Evolutionary conservation across 2,888 invertebrate species (phyloP), one percentile per base, ranked within the genome.

Genomic region (Tinea trinotella): DNA sequence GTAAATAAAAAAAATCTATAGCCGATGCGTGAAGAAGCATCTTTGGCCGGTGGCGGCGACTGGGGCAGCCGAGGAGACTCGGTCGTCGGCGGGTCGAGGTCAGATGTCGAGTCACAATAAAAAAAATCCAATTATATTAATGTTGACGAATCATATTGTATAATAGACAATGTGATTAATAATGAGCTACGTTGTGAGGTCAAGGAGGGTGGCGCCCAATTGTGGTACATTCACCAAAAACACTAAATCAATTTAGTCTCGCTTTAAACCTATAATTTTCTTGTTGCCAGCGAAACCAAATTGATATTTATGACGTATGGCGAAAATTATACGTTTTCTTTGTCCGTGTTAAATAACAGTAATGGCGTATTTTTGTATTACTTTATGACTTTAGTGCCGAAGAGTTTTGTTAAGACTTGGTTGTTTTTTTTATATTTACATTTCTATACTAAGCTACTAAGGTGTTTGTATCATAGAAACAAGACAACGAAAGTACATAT

Each of bases 231-330:
- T 17, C 53, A 49, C 55, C 52, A 56, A 59, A 50, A 46, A 55
- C 58, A 59, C 57, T 72, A 70, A 67, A 75, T 76, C 73, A 73
- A 60, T 61, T 63, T 56, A 60, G 58, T 58, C 50, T 24, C 50
- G 22, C 24, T 2, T 24, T 15, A 48, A 50, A 22, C 24, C 50
- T 24, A 24, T 50, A 50, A 50, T 50, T 50, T 50, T 50, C 24
- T 50, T 24, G 50, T 50, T 24, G 50, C 50, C 50, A 50, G 24
- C 50, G 22, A 17, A 15, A 17, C 18, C 18, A 50, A 50, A 50
- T 50, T 50, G 50, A 50, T 50, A 50, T 50, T 50, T 50, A 50
- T 50, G 50, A 50, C 12, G 13, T 24, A 24, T 12, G 12, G 22
- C 24, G 24, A 50, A 50, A 50, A 50, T 50, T 50, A 50, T 24